Evolutionary conservation across 2,797 vertebrate species (phyloP), one percentile per base, ranked within the genome.

Genomic region (Xenops minutus): DNA sequence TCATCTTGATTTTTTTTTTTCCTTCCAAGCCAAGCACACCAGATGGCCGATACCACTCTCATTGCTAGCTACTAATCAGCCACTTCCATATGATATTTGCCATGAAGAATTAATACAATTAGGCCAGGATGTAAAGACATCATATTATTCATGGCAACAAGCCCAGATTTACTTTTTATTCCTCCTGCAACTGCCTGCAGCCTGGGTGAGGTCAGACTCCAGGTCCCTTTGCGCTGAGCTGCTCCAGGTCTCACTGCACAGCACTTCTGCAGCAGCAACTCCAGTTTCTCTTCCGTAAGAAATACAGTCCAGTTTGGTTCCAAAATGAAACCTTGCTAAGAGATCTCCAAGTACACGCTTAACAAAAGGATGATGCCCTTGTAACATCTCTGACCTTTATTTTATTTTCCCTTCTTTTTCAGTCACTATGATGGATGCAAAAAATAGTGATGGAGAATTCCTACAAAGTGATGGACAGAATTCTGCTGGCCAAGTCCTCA

Each of bases 71-170:
- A 89, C 91, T 92, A 93, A 94, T 93, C 91, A 95, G 87, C 55
- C 76, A 76, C 76, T 96, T 94, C 89, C 89, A 84, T 94, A 89
- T 85, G 91, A 96, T 94, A 96, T 96, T 93, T 88, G 83, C 97
- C 89, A 93, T 91, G 82, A 96, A 96, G 80, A 93, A 96, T 95
- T 96, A 94, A 95, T 96, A 96, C 95, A 92, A 95, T 91, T 94
- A 96, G 85, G 84, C 90, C 95, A 96, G 93, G 88, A 97, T 93
- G 95, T 92, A 97, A 96, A 96, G 94, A 88, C 91, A 81, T 80
- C 51, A 56, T 89, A 95, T 96, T 96, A 91, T 58, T 92, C 78
- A 92, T 92, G 91, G 96, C 96, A 95, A 76, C 82, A 80, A 94
- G 89, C 93, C 90, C 79, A 96, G 96, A 94, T 74, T 84, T 71